A percentile compares a stretch with the other conserved stretches of the same genome.
Evolutionary conservation across 2,797 vertebrate genomes (phyloP).

Genomic region (Sebastes trivittatus): DNA sequence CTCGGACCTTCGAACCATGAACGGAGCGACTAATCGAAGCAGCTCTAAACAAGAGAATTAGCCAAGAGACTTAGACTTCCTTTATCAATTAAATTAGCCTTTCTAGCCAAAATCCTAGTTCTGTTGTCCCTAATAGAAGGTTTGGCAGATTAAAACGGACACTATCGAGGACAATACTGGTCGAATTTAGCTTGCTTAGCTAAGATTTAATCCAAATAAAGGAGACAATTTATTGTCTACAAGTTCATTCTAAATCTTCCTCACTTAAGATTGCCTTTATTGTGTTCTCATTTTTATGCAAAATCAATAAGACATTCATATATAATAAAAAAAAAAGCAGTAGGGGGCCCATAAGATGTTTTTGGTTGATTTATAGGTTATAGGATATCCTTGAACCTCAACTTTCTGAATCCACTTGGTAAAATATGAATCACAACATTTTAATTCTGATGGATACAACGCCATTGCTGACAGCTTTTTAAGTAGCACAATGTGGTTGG

Average conservation of each 20-base stretch:
- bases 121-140: background rate
- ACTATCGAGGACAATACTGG: background rate
- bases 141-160: background rate
- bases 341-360: background rate
- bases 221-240: background rate
- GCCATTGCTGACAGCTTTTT: background rate
- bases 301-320: background rate
- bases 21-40: background rate
- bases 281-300: background rate
- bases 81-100: constrained; percentile 13
- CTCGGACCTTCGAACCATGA: background rate
- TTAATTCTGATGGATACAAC: background rate
- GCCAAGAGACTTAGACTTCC: background rate
- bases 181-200: background rate
- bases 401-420: background rate
- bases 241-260: background rate
- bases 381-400: background rate
- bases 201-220: background rate
- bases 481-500: background rate
- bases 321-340: background rate
- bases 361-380: background rate
- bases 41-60: background rate
- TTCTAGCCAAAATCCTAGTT: background rate
- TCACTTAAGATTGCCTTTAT: background rate
- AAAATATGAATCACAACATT: background rate